Base-by-base conservation (phyloP, 2,888 invertebrate genomes). In the Crepidodera aurea region DNA sequence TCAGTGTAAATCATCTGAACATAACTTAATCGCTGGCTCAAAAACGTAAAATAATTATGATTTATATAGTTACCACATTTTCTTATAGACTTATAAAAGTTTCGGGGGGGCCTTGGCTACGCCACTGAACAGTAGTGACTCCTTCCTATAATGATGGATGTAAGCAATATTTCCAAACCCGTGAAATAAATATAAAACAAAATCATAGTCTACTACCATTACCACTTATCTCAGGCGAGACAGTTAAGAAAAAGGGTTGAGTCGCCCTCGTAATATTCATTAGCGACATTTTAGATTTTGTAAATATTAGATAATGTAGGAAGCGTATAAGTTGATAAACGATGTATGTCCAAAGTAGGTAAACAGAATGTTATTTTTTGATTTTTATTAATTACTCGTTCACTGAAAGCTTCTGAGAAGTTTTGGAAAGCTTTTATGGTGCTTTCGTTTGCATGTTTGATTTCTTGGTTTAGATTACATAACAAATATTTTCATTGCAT, bases 201-300 rank as follows among this genome's bases (percentile, higher is more conserved):
- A n/a, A n/a, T n/a, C n/a, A n/a, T n/a, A 53, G 65, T 66, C 69
- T 67, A 66, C 68, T 65, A 29, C 29, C 8, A 32, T 67, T 60
- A 22, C 22, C 6, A 22, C 22, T 22, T 4, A 2, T 22, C 22
- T 22, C 22, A 2, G 42, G 22, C 62, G 56, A 63, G 68, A 69
- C 70, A 61, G 57, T 62, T 75, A 77, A 77, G 78, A 75, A 74
- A 74, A 78, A 77, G 77, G 77, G 77, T 76, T 75, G 67, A 68
- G 64, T 54, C 61, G 53, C 72, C 29, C 55, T 69, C 69, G 73
- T 68, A 37, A 62, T 65, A 73, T 75, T 74, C 75, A 76, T 75
- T 72, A 75, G 73, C 71, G 78, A 77, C 75, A 78, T 77, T 76
- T 77, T 76, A 77, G 74, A 77, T 76, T 75, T 75, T 76, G 76